Evolutionary conservation across 1,140 invertebrate species (phyloP), one percentile per base, ranked within the genome.

Genomic region (Arctopsyche grandis): DNA sequence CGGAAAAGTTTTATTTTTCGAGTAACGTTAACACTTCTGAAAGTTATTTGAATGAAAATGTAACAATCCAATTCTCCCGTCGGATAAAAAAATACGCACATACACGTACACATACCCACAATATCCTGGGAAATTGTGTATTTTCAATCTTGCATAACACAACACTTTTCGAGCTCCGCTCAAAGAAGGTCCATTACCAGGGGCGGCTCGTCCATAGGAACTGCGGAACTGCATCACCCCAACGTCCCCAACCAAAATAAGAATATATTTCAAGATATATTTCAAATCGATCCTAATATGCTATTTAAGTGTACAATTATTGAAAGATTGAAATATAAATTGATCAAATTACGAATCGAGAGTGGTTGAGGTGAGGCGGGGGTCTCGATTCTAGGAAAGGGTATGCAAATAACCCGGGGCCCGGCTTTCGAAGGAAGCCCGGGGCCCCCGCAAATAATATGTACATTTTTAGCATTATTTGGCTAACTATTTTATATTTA

Each of bases 91-190:
- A 81, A 77, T 79, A 79, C 77, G 76, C 74, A 10, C 43, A 21
- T 46, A 69, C 81, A 75, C 75, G 70, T 66, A 48, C 10, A 26
- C 12, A 21, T 9, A 12, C 75, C 9, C 22, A 79, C 81, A 82
- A 82, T 82, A 74, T 75, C 56, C 26, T 58, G 60, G 81, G 79
- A 82, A 82, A 82, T 82, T 82, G 78, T 82, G 63, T 82, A 82
- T 82, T 82, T 82, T 75, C 78, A 82, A 79, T 82, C 66, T 60
- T 60, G 58, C 75, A 82, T 78, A 79, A 81, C 79, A 81, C 80
- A 77, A 81, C 80, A 81, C 78, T 81, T 78, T 77, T 80, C 44
- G 75, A 10, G 16, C 22, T 5, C n/a, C 21, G 16, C 14, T 70
- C 46, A 71, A 80, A 77, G 56, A 22, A 56, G 69, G 69, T 70